Evolutionary conservation across 2,888 invertebrate species (phyloP).

Genomic region (Hyposoter dolosus): DNA sequence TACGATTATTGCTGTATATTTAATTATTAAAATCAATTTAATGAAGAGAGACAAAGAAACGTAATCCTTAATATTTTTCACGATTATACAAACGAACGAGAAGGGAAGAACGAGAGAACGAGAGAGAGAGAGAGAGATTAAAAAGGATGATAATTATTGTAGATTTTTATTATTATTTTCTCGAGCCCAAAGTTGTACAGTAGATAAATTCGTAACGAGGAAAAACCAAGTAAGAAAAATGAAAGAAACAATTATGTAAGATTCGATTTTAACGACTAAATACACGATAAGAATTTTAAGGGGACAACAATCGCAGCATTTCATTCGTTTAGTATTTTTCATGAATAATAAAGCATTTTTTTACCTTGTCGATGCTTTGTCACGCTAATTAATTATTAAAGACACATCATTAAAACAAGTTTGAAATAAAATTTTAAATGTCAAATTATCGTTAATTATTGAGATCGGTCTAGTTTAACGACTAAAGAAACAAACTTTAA

Average conservation of each 20-base stretch:
- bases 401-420: neutral
- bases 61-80: constrained; percentile 72
- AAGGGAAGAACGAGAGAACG: constrained; percentile 24
- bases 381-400: constrained; percentile 25
- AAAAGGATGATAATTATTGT: constrained; percentile 60
- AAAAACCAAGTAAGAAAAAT: neutral
- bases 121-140: constrained; percentile 52
- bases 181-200: constrained; percentile 66
- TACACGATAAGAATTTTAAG: constrained; percentile 31
- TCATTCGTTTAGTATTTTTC: neutral
- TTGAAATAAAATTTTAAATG: neutral
- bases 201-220: constrained; percentile 68
- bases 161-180: constrained; percentile 73
- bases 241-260: constrained; percentile 34
- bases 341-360: neutral
- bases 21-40: constrained; percentile 29
- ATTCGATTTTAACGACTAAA: constrained; percentile 33
- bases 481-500: constrained; percentile 31
- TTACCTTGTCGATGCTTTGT: constrained; percentile 15
- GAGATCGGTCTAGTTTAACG: constrained; percentile 77
- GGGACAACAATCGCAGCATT: constrained; percentile 5
- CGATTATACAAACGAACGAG: constrained; percentile 35
- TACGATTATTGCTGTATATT: constrained; percentile 58
- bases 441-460: constrained; percentile 63
- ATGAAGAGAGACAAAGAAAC: constrained; percentile 4